Evolutionary conservation across 2,113 vertebrate genomes (phyloP).

Genomic region (Strix aluco): DNA sequence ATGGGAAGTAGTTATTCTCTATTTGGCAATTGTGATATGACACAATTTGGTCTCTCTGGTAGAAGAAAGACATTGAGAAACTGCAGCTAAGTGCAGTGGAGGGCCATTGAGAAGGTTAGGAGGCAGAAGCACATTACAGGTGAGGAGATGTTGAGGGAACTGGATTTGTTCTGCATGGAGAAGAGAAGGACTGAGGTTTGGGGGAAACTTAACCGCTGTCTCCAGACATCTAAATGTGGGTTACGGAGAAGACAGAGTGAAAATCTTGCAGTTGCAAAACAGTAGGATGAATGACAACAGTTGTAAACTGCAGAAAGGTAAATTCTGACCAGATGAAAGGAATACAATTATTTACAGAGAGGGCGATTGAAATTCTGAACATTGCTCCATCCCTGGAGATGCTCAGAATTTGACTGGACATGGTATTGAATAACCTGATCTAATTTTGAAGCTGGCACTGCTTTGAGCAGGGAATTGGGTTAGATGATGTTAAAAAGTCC

Average conservation of each 20-base stretch:
- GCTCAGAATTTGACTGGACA: neutral
- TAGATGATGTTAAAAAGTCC: neutral
- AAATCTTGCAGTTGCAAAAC: neutral
- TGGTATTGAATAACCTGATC: neutral
- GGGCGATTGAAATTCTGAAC: neutral
- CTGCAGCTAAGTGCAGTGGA: neutral
- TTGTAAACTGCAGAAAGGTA: neutral
- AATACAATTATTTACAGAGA: neutral
- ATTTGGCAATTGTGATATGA: neutral
- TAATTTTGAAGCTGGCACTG: neutral
- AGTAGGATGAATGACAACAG: neutral
- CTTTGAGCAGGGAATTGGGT: neutral
- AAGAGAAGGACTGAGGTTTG: neutral
- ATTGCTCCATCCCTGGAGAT: neutral
- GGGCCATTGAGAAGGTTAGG: neutral
- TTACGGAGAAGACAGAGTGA: neutral
- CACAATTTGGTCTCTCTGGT: neutral
- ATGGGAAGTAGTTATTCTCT: neutral
- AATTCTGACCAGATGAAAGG: neutral
- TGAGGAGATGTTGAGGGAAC: neutral
- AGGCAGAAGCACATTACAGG: neutral
- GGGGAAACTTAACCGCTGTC: neutral
- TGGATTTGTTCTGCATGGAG: neutral
- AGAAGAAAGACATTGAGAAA: neutral
- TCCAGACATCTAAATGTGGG: neutral